These are phyloP conservation scores for Cydia amplana DNA, from an alignment of 1,140 invertebrate genomes.

Conservation along the genomic window DNA sequence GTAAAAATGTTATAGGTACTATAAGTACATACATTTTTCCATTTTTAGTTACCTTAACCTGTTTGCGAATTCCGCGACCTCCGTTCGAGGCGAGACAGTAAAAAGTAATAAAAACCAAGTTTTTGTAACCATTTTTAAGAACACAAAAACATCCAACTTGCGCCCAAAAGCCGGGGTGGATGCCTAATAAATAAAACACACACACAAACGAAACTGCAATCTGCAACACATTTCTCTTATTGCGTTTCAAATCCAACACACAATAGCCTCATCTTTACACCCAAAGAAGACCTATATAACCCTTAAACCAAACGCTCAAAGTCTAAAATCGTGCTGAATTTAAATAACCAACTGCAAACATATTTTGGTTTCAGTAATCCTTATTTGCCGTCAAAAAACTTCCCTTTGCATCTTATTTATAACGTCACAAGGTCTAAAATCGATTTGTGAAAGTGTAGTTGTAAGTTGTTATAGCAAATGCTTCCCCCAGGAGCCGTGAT, in stretches of 20 bases:
- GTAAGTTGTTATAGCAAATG: neutral
- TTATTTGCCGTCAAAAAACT: neutral
- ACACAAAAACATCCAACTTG: slow-evolving; percentile 3
- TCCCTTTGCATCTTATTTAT: neutral
- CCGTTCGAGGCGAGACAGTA: neutral
- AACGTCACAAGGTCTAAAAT: neutral
- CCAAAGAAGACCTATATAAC: neutral
- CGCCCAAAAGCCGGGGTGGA: slow-evolving; percentile 26
- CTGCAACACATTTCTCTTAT: slow-evolving; percentile 33
- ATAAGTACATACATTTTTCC: neutral
- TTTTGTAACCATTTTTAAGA: slow-evolving; percentile 14
- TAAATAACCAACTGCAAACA: neutral
- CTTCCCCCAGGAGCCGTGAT: slow-evolving; percentile 41
- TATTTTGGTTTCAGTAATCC: slow-evolving; percentile 2
- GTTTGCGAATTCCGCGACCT: neutral
- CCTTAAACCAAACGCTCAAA: neutral
- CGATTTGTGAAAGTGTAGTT: neutral
- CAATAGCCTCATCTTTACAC: slow-evolving; percentile 8
- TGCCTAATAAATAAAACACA: slow-evolving; percentile 27
- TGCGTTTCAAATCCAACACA: slow-evolving; percentile 30
- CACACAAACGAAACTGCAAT: slow-evolving; percentile 27
- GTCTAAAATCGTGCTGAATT: neutral
- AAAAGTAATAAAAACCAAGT: slow-evolving; percentile 4
- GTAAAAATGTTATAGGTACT: neutral
- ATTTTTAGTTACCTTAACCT: neutral